phyloP scores from a whole-genome alignment of 1,140 invertebrate genomes.

The Brachionus rubens region DNA sequence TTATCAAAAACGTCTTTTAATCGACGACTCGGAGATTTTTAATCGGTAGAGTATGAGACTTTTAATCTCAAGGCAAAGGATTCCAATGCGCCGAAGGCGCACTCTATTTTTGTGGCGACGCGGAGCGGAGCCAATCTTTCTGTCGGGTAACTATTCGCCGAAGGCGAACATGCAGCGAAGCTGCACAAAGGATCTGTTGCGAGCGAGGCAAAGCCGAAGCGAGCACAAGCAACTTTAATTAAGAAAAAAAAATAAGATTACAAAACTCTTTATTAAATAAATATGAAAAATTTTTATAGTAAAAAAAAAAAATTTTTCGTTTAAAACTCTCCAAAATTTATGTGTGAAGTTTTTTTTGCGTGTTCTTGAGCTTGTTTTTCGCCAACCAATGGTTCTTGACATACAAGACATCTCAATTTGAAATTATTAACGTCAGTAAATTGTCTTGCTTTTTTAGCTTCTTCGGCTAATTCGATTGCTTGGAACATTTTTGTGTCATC shows the following conservation, averaged over 20 bases:
- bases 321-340: conserved; percentile 73
- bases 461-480: conserved; percentile 76
- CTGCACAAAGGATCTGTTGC: too few relatives aligned
- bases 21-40: too few relatives aligned
- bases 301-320: neutral
- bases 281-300: neutral
- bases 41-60: too few relatives aligned
- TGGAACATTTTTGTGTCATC: conserved; percentile 71
- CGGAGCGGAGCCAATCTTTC: too few relatives aligned
- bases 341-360: conserved; percentile 77
- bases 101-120: too few relatives aligned
- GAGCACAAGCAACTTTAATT: too few relatives aligned
- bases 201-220: too few relatives aligned
- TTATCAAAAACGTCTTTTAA: too few relatives aligned
- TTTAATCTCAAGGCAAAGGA: too few relatives aligned
- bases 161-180: too few relatives aligned
- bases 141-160: too few relatives aligned
- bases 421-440: conserved; percentile 85
- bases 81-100: too few relatives aligned
- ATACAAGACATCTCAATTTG: conserved; percentile 75
- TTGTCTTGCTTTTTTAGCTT: conserved; percentile 79
- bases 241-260: neutral
- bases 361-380: conserved; percentile 76
- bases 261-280: neutral
- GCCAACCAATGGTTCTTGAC: conserved; percentile 71